Evolutionary conservation across 30 jellyfish, hydroid and myxozoan species (phyloP), one percentile per base, ranked within the genome.

Genomic region (Clytia hemisphaerica): DNA sequence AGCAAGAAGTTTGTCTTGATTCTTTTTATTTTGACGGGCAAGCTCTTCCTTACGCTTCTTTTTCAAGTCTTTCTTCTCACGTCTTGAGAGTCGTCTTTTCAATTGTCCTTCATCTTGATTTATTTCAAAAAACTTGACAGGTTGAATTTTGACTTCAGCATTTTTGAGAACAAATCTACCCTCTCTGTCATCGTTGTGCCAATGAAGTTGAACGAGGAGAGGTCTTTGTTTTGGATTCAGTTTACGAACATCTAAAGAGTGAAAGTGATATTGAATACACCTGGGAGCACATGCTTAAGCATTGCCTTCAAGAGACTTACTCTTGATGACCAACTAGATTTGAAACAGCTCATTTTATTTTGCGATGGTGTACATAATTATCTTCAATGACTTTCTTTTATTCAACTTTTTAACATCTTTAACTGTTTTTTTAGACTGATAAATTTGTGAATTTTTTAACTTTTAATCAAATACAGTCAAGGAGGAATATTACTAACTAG

Each of bases 131-230:
- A 88, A 88, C 29, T 61, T 90, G 19, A 57, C 69, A 1, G 94
- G 45, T 31, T 75, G 83, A 16, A 82, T 69, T 33, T 76, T 82
- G 57, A 80, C 92, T 73, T 80, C 70, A 1, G 94, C 98, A 71
- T 92, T 78, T 49, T 90, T 82, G 72, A 90, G 57, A 10, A 90
- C 63, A 77, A 90, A 90, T 37, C 95, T 72, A 10, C 98, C 98
- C 54, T 90, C 98, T 45, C 98, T 83, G 70, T 83, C 94, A 70
- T 90, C 98, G 54, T 84, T 83, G 51, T 83, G 95, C 98, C 98
- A 90, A 26, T 82, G 72, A 27, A 90, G 88, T 63, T 90, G 98
- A 21, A 77, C 94, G 21, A 81, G 74, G 19, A 90, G 54, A 5
- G 98, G 98, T 37, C 85, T 66, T 37, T 90, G 95, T 32, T 76